These are phyloP conservation scores for Thalassaphorura encarpata DNA, from an alignment of 1,140 invertebrate species.

Conservation along the genomic window DNA sequence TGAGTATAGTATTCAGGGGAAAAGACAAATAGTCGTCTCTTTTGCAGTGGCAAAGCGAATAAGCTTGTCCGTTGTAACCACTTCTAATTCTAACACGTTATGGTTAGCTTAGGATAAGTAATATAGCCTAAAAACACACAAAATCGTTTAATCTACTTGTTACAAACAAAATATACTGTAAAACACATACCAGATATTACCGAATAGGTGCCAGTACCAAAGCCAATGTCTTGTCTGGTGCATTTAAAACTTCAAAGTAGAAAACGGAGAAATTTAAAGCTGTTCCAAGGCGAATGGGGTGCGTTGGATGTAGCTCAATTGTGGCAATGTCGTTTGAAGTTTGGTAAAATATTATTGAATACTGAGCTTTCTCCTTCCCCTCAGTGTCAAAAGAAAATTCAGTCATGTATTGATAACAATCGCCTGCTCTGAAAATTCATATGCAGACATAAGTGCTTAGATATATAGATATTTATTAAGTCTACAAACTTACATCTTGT, in stretches of 20 bases:
- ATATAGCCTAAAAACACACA: too few relatives aligned
- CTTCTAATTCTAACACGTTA: too few relatives aligned
- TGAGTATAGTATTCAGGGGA: too few relatives aligned
- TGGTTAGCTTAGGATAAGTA: too few relatives aligned
- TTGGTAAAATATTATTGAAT: constrained; percentile 91
- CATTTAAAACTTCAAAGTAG: constrained; percentile 96
- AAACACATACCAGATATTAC: too few relatives aligned
- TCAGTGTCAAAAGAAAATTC: constrained; percentile 91
- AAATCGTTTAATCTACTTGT: too few relatives aligned
- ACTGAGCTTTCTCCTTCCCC: constrained; percentile 89
- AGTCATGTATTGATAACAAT: constrained; percentile 71
- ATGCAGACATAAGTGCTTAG: background rate
- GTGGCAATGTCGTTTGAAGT: constrained; percentile 91
- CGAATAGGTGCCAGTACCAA: too few relatives aligned
- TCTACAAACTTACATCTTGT: constrained; percentile 88
- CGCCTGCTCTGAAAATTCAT: background rate
- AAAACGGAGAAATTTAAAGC: constrained; percentile 53
- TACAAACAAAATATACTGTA: too few relatives aligned
- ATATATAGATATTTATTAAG: background rate
- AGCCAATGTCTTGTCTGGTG: too few relatives aligned
- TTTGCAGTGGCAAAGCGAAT: too few relatives aligned
- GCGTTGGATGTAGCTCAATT: constrained; percentile 91
- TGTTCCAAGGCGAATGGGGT: constrained; percentile 63
- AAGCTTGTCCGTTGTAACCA: too few relatives aligned
- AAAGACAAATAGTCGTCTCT: too few relatives aligned